Conservation (phyloP, 2,888 invertebrate genomes). For the Ormyrus labotus region DNA sequence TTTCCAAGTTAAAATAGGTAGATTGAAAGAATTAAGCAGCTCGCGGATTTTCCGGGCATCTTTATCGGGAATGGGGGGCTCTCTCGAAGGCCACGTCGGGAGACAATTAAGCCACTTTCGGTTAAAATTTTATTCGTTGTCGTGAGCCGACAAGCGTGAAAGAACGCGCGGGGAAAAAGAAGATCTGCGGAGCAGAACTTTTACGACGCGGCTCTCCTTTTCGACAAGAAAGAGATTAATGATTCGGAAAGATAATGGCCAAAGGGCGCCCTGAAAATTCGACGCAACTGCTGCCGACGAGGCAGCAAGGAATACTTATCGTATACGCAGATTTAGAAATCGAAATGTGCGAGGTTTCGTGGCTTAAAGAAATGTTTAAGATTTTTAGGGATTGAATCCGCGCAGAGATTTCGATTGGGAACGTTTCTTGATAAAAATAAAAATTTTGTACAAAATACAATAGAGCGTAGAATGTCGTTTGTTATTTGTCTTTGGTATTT, state of each 20-base stretch:
- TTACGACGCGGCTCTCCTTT: slow-evolving; percentile 49
- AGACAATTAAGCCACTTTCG: slow-evolving; percentile 50
- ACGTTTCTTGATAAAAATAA: too few species aligned
- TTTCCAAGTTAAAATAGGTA: slow-evolving; percentile 1
- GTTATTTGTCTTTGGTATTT: too few species aligned
- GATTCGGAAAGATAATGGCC: slow-evolving; percentile 66
- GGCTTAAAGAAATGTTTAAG: too few species aligned
- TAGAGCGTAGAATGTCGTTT: too few species aligned
- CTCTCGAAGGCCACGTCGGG: slow-evolving; percentile 10
- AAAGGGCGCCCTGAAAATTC: slow-evolving; percentile 28
- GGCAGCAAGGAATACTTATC: slow-evolving; percentile 11
- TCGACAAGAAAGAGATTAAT: slow-evolving; percentile 62
- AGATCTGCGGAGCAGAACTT: slow-evolving; percentile 37
- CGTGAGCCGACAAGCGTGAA: slow-evolving; percentile 31
- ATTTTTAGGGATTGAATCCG: too few species aligned
- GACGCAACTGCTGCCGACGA: background rate
- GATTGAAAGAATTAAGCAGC: slow-evolving; percentile 25
- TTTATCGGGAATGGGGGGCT: slow-evolving; percentile 14
- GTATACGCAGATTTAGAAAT: slow-evolving; percentile 23
- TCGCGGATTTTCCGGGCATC: slow-evolving; percentile 2
- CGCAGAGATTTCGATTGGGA: too few species aligned
- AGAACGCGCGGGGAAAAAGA: slow-evolving; percentile 30
- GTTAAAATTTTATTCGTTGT: slow-evolving; percentile 44
- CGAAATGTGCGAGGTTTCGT: background rate
- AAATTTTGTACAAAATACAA: too few species aligned